These are phyloP conservation scores for Delichon dasypus DNA, from an alignment of 2,797 vertebrate genomes.

Conservation along the genomic window DNA sequence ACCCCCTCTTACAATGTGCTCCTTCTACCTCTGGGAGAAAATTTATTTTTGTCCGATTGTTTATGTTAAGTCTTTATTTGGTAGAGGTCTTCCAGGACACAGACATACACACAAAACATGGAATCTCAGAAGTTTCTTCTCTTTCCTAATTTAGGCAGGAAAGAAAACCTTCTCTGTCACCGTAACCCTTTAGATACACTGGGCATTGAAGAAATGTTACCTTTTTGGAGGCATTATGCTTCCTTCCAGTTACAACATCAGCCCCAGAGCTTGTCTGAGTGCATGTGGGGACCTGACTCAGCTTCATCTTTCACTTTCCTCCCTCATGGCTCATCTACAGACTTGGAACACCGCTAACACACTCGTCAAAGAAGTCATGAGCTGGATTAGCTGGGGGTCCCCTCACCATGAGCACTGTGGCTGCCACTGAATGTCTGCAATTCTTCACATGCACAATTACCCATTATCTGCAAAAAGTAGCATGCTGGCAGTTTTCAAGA, in stretches of 20 bases:
- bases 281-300: fast-evolving
- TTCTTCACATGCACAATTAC: background rate
- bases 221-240: background rate
- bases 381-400: background rate
- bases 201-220: background rate
- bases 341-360: background rate
- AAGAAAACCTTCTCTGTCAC: background rate
- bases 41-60: background rate
- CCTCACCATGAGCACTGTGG: fast-evolving
- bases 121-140: background rate
- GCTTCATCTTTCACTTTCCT: background rate
- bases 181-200: background rate
- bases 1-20: background rate
- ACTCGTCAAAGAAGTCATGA: background rate
- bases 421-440: background rate
- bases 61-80: constrained; percentile 17
- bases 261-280: background rate
- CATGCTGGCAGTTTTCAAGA: background rate
- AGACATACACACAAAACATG: background rate
- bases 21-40: background rate
- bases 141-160: constrained; percentile 1
- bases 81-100: background rate
- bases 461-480: background rate
- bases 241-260: background rate
- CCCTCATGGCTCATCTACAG: background rate